A percentile compares a stretch with the other conserved stretches of the same genome.
Conservation (phyloP, 1,140 invertebrate genomes). For the Ceratosolen solmsi region DNA sequence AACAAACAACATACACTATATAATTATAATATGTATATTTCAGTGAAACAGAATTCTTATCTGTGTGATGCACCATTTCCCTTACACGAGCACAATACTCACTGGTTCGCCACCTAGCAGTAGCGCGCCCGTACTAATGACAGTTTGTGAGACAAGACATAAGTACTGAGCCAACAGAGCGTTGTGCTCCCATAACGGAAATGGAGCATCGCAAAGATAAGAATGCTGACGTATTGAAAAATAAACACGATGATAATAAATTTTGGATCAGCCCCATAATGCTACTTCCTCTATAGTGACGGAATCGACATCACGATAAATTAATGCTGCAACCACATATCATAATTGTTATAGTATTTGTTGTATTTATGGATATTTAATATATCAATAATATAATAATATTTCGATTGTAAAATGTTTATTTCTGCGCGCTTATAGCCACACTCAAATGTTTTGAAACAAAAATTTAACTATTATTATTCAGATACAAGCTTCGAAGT, state of each 20-base stretch:
- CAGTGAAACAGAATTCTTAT: conserved; percentile 11
- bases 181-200: not conserved
- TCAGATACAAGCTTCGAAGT: too few relatives aligned
- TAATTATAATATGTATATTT: not conserved
- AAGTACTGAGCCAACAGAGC: not conserved
- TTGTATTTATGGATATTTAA: too few relatives aligned
- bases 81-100: not conserved
- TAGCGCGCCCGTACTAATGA: not conserved
- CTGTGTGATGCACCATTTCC: not conserved
- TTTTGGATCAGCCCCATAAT: not conserved
- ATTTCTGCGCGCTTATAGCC: too few relatives aligned
- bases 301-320: not conserved
- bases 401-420: too few relatives aligned
- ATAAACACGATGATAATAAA: not conserved
- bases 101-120: not conserved
- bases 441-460: too few relatives aligned
- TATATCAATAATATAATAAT: too few relatives aligned
- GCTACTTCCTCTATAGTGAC: not conserved
- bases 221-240: conserved; percentile 20
- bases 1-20: too few relatives aligned
- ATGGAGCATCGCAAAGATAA: conserved; percentile 9
- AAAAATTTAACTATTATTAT: too few relatives aligned
- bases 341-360: not conserved
- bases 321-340: not conserved
- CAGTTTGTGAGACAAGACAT: not conserved